Evolutionary conservation across 2,797 vertebrate genomes (phyloP).

Genomic region (Picus viridis): DNA sequence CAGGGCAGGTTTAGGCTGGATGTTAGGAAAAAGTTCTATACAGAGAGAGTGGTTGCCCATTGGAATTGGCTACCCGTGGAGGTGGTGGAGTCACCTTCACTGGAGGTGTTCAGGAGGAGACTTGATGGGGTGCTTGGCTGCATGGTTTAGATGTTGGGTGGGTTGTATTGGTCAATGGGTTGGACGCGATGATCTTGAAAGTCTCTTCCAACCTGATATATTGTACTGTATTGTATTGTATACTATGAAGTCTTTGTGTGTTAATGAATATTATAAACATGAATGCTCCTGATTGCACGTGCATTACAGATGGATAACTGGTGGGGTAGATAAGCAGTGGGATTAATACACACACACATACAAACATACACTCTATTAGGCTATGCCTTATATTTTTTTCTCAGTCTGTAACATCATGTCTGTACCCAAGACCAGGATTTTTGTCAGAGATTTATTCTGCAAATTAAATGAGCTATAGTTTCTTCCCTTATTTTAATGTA

Average conservation of each 20-base stretch:
- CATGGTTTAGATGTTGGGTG: no score
- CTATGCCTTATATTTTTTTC: slow-evolving; percentile 16
- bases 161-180: no score
- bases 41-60: no score
- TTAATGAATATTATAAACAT: not conserved
- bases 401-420: slow-evolving; percentile 44
- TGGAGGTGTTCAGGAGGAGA: no score
- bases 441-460: slow-evolving; percentile 64
- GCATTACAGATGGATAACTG: not conserved
- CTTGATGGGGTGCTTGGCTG: no score
- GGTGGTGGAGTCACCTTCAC: no score
- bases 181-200: no score
- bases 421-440: slow-evolving; percentile 5
- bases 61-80: no score
- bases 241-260: not conserved
- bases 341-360: not conserved
- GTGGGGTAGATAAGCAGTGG: not conserved
- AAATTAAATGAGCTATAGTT: slow-evolving; percentile 71
- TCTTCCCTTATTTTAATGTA: slow-evolving; percentile 72
- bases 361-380: not conserved
- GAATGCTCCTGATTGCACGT: not conserved
- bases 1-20: no score
- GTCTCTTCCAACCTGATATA: no score
- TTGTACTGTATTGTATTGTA: no score
- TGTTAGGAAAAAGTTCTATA: no score